These are phyloP conservation scores for Pterocles burchelli DNA, from an alignment of 2,113 vertebrate genomes.

Conservation along the genomic window DNA sequence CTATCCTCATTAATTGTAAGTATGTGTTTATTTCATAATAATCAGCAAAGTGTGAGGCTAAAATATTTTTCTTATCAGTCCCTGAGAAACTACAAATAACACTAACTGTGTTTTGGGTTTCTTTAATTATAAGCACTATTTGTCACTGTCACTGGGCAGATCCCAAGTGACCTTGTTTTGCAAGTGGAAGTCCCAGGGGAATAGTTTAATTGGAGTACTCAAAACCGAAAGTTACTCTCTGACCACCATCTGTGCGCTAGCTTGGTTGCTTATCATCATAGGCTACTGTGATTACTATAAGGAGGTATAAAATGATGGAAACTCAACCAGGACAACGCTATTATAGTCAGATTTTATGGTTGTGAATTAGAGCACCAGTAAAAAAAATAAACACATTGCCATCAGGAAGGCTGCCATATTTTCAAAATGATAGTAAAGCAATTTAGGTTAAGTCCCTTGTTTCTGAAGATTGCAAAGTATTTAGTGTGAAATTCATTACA, in stretches of 20 bases:
- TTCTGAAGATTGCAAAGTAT: constrained; percentile 6
- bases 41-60: not conserved
- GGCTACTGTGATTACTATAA: not conserved
- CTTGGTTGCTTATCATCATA: not conserved
- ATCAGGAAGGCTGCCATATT: not conserved
- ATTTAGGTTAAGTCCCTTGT: constrained; percentile 9
- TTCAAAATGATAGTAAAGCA: not conserved
- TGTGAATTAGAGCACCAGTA: not conserved
- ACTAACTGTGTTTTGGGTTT: not conserved
- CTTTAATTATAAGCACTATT: not conserved
- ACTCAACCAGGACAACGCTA: not conserved
- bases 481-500: constrained; percentile 41
- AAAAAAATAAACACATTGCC: not conserved
- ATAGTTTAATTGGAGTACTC: constrained; percentile 60
- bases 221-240: constrained; percentile 28
- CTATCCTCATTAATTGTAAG: not conserved
- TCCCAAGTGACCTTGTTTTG: constrained; percentile 36
- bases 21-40: not conserved
- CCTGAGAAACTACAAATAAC: not conserved
- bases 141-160: not conserved
- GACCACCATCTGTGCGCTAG: constrained; percentile 7
- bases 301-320: not conserved
- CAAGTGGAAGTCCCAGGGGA: constrained; percentile 36
- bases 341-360: not conserved
- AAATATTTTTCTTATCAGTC: not conserved